Conservation (phyloP, 2,797 vertebrate species). For the Enteromius fasciolatus region DNA sequence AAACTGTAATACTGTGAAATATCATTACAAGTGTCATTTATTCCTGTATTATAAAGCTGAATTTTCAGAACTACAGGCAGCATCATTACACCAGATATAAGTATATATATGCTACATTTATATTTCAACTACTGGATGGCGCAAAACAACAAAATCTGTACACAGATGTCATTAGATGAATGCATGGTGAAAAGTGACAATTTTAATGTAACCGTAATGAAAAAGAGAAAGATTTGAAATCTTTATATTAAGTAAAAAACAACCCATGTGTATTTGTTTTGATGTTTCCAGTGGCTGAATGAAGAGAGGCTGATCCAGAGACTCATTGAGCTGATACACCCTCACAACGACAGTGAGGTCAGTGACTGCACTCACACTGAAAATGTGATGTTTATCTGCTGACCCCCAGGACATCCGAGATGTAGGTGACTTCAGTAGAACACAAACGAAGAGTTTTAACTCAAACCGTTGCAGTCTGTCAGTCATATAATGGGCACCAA, state of each 20-base stretch:
- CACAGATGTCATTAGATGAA: not conserved
- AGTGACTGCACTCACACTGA: slow-evolving; percentile 60
- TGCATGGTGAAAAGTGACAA: not conserved
- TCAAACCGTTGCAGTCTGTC: too few relatives aligned
- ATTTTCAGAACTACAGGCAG: not conserved
- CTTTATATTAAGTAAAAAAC: not conserved
- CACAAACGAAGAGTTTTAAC: too few relatives aligned
- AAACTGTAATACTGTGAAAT: not conserved
- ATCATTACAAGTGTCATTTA: too few relatives aligned
- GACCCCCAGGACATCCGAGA: too few relatives aligned
- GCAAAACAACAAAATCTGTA: too few relatives aligned
- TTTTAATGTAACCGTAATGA: not conserved
- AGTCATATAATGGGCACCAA: too few relatives aligned
- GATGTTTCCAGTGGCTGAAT: slow-evolving; percentile 86
- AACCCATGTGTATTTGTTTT: not conserved
- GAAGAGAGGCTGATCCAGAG: slow-evolving; percentile 90
- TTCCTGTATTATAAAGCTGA: not conserved
- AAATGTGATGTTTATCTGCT: too few relatives aligned
- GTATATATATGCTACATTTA: not conserved
- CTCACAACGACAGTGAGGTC: slow-evolving; percentile 90
- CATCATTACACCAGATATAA: not conserved
- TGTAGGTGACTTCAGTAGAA: too few relatives aligned
- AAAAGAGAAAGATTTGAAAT: not conserved
- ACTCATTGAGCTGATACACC: slow-evolving; percentile 89
- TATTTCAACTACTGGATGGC: not conserved